Base-by-base conservation (phyloP, 2,888 invertebrate species). In the Nycteola revayana region DNA sequence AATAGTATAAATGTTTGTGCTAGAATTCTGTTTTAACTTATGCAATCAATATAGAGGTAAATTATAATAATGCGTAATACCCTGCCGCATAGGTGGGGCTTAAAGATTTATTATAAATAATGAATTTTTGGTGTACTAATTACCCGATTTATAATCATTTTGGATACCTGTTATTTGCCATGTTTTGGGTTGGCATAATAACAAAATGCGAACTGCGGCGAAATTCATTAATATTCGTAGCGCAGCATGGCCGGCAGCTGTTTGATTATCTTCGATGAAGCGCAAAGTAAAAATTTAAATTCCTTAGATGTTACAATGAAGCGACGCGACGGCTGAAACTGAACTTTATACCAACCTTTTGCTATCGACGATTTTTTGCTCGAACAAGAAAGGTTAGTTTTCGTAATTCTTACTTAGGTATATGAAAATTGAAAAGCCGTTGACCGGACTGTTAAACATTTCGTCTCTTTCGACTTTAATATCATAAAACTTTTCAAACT, bases 241-340 rank as follows among this genome's bases (percentile, higher is more conserved):
- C 75, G 66, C 67, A 67, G 41, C 60, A 52, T 50, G 52, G 51
- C 58, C 63, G 65, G 62, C 73, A 68, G 75, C 75, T 75, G 68
- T 71, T 75, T 77, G 75, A 78, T 78, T 77, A 75, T 76, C 71
- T 71, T 67, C 71, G 62, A 66, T 66, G 60, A 58, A 66, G 64
- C 64, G 64, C 44, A 51, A 54, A 58, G 60, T 60, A 61, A 67
- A 63, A 73, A 63, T 74, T 77, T 74, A 74, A 69, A 77, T 75
- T 77, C 72, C 60, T 65, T 58, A 57, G 67, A 62, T 66, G 66
- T 58, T 58, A 48, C 59, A 58, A 38, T 40, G 38, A 47, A 53
- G 47, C 56, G 51, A 51, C 47, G 54, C 14, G 14, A 14, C 14
- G 14, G 28, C 53, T 59, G 51, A 52, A 65, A 60, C 59, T 57